phyloP scores from a whole-genome alignment of 2,113 vertebrate species.

The Illadopsis cleaveri region DNA sequence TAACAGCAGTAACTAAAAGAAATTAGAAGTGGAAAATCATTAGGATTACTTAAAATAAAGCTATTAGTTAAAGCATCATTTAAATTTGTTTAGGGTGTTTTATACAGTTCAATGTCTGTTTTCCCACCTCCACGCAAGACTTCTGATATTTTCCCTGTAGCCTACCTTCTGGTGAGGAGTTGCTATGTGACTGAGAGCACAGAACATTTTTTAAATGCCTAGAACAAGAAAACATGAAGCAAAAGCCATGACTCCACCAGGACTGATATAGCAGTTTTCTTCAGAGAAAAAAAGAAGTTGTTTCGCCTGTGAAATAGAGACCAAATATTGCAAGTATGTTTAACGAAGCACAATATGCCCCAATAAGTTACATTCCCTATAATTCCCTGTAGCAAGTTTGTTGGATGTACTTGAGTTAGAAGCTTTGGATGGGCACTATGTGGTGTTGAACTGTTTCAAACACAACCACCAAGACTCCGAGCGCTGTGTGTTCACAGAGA shows the following conservation, averaged over 20 bases:
- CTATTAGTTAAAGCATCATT: not conserved
- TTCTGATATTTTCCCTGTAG: not conserved
- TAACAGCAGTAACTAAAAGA: not conserved
- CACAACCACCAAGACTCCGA: not conserved
- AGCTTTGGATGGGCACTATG: conserved; percentile 30
- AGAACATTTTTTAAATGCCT: not conserved
- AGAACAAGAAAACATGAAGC: not conserved
- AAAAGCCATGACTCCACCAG: conserved; percentile 22
- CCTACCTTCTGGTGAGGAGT: not conserved
- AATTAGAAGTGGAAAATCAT: not conserved
- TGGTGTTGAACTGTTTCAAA: not conserved
- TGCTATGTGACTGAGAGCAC: not conserved
- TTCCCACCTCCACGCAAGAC: conserved; percentile 17
- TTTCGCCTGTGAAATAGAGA: conserved; percentile 5
- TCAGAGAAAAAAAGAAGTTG: not conserved
- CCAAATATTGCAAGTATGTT: not conserved
- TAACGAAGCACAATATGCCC: conserved; percentile 1
- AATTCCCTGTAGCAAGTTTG: conserved; percentile 44
- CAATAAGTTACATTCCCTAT: conserved; percentile 14
- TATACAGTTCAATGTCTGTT: not conserved
- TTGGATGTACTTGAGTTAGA: conserved; percentile 16
- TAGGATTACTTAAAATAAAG: not conserved
- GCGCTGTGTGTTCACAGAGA: not conserved
- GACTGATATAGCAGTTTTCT: not conserved
- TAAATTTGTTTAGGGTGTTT: not conserved